Evolutionary conservation across 2,113 vertebrate species (phyloP).

Genomic region (Mormoops blainvillei): DNA sequence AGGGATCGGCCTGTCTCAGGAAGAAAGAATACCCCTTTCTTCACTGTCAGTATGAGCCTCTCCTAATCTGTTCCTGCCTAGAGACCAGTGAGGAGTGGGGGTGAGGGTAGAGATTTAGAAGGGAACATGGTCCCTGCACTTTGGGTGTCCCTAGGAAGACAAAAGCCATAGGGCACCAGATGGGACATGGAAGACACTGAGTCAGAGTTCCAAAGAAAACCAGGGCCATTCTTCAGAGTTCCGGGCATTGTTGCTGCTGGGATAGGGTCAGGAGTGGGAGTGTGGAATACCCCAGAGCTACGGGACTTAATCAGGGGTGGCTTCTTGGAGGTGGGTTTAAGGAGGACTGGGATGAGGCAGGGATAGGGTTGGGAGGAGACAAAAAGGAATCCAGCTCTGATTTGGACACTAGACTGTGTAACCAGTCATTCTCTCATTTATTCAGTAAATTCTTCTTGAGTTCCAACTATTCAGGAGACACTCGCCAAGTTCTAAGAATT

Average conservation of each 20-base stretch:
- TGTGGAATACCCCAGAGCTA: background rate
- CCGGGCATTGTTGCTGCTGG: background rate
- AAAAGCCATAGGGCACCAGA: background rate
- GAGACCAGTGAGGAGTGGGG: background rate
- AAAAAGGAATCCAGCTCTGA: background rate
- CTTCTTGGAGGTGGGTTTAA: background rate
- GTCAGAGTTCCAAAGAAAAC: background rate
- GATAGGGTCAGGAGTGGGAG: background rate
- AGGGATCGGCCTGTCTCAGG: background rate
- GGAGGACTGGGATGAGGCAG: background rate
- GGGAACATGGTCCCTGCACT: background rate
- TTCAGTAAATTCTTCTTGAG: background rate
- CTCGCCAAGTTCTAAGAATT: background rate
- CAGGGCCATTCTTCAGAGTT: background rate
- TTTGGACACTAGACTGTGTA: background rate
- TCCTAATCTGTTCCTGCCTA: background rate
- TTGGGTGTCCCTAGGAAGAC: background rate
- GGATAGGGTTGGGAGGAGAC: background rate
- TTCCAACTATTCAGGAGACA: background rate
- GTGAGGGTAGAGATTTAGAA: background rate
- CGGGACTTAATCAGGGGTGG: background rate
- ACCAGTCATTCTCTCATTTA: background rate
- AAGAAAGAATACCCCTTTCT: background rate
- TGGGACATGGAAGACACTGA: background rate
- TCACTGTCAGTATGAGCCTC: background rate